Base-by-base conservation (phyloP, 2,797 vertebrate species). In the Hyperoplus immaculatus region DNA sequence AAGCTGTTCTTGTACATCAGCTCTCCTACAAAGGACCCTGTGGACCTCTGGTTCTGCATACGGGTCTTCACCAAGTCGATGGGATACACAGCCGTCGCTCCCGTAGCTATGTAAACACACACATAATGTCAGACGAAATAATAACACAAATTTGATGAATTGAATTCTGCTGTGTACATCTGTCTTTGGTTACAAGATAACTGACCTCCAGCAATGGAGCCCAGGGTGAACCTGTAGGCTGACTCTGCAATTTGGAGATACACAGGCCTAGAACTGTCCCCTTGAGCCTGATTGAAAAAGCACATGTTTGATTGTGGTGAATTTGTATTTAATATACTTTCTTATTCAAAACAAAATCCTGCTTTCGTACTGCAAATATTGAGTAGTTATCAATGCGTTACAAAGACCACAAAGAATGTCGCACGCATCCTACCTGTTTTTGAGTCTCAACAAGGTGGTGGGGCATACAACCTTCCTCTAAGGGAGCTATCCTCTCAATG, bases 1-100 rank as follows among this genome's bases (percentile, higher is more conserved):
- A 99, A 99, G 89, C 98, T 99, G 96, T 97, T 99, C 93, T 99
- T 99, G 89, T 99, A 99, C 98, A 99, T 98, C 92, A 99, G 75
- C 92, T 99, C 98, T 71, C 97, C 98, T 1, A 99, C 95, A 0
- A 99, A 97, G 15, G 98, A 97, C 16, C 98, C 97, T 0, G 95
- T 96, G 84, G 97, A 96, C 55, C 98, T 96, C 84, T 99, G 98
- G 92, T 99, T 99, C 91, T 99, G 98, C 98, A 99, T 99, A 0
- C 98, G 97, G 6, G 98, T 99, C 95, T 99, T 99, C 85, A 99
- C 98, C 93, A 99, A 89, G 90, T 99, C 98, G 39, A 99, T 99
- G 60, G 98, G 98, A 71, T 99, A 99, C 0, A 99, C 98, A 0
- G 98, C 98, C 0, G 98, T 99, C 6, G 98, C 98, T 56, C 98